Conservation (phyloP, 2,888 invertebrate species). For the Parnassius mnemosyne region DNA sequence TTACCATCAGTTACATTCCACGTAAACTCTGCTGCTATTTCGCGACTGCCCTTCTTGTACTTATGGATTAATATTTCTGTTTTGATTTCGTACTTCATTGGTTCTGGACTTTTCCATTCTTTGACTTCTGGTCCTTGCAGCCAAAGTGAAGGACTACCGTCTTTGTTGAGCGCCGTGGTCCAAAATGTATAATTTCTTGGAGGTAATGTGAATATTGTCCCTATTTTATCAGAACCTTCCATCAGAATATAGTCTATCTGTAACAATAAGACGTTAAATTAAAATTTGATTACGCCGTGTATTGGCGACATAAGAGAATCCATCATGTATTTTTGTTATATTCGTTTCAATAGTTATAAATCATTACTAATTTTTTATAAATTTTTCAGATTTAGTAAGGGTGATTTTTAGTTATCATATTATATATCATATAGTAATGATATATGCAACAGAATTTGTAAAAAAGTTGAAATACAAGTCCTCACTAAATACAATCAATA, state of each 20-base stretch:
- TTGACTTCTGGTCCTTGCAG: slow-evolving; percentile 36
- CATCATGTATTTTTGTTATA: too few relatives aligned
- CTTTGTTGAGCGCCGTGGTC: slow-evolving; percentile 36
- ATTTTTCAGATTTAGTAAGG: too few relatives aligned
- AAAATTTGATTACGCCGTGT: too few relatives aligned
- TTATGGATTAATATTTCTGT: slow-evolving; percentile 27
- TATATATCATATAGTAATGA: too few relatives aligned
- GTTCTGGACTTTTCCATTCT: slow-evolving; percentile 29
- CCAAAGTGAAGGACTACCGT: slow-evolving; percentile 42
- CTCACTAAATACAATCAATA: too few relatives aligned
- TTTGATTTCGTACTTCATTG: slow-evolving; percentile 30
- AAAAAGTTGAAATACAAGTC: too few relatives aligned
- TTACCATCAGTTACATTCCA: slow-evolving; percentile 49
- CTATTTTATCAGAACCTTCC: slow-evolving; percentile 23
- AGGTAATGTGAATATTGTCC: slow-evolving; percentile 23
- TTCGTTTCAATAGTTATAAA: too few relatives aligned
- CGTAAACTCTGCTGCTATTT: slow-evolving; percentile 34
- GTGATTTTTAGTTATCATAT: too few relatives aligned
- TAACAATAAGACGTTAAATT: slow-evolving; percentile 19
- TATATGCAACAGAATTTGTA: too few relatives aligned
- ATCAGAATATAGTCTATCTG: slow-evolving; percentile 38
- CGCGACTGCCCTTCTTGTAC: slow-evolving; percentile 21
- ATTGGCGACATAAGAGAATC: too few relatives aligned
- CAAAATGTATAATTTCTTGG: slow-evolving; percentile 39
- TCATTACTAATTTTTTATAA: too few relatives aligned